phyloP scores from a whole-genome alignment of 1,140 invertebrate genomes.

The Monomorium pharaonis region DNA sequence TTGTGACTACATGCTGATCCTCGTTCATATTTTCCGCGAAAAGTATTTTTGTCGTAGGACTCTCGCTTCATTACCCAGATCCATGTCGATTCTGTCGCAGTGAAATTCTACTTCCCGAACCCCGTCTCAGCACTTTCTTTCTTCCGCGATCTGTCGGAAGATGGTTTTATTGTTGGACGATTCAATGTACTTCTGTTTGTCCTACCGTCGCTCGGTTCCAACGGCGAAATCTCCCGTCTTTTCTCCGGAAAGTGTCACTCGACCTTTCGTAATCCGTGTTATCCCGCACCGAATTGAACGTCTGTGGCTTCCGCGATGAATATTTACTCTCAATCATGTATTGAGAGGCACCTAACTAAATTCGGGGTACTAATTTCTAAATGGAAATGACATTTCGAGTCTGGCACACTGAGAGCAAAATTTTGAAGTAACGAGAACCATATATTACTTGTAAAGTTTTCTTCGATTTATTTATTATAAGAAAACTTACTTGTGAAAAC shows the following conservation, averaged over 20 bases:
- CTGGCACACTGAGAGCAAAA: too few relatives aligned
- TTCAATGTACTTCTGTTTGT: neutral
- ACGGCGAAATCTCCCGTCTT: neutral
- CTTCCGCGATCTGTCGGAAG: neutral
- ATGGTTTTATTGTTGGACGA: slow-evolving; percentile 20
- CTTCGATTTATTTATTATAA: too few relatives aligned
- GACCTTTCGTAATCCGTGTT: neutral
- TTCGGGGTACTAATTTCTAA: too few relatives aligned
- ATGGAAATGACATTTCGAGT: too few relatives aligned
- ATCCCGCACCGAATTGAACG: slow-evolving; percentile 3
- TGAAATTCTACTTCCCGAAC: neutral
- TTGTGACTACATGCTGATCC: neutral
- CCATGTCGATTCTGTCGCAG: neutral
- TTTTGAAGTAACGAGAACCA: too few relatives aligned
- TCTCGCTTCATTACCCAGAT: slow-evolving; percentile 9
- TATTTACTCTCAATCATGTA: neutral
- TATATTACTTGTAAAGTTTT: too few relatives aligned
- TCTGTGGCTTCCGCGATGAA: neutral
- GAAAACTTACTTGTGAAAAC: too few relatives aligned
- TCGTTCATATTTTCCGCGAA: neutral
- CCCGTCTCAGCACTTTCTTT: neutral
- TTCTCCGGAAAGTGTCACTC: neutral
- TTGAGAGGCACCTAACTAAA: too few relatives aligned
- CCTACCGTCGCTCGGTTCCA: neutral
- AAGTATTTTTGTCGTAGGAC: too few relatives aligned